A percentile compares a stretch with the other conserved stretches of the same genome.
These are phyloP conservation scores for Amphiprion clarkii DNA, from an alignment of 2,797 vertebrate genomes.

Conservation along the genomic window DNA sequence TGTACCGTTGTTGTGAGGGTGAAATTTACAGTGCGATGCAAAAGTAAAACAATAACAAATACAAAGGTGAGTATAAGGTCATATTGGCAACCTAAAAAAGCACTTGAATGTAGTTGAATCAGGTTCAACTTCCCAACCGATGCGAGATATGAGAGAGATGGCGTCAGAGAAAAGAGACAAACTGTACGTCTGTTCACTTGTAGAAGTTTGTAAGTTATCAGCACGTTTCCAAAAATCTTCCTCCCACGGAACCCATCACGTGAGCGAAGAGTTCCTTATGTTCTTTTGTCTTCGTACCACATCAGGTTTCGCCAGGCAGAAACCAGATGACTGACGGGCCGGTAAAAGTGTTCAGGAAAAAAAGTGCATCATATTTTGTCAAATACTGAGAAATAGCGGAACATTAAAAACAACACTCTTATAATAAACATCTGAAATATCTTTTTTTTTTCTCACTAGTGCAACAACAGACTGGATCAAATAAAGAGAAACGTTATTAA, in stretches of 20 bases:
- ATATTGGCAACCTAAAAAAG: slow-evolving; percentile 69
- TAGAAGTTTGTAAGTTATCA: slow-evolving; percentile 39
- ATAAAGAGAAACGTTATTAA: slow-evolving; percentile 78
- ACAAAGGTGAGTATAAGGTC: slow-evolving; percentile 62
- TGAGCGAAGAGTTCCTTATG: slow-evolving; percentile 22
- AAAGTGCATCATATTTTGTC: slow-evolving; percentile 85
- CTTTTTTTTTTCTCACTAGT: slow-evolving; percentile 79
- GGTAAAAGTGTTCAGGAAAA: slow-evolving; percentile 72
- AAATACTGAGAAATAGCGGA: slow-evolving; percentile 83
- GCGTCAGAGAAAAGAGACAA: slow-evolving; percentile 33
- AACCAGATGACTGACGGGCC: slow-evolving; percentile 40
- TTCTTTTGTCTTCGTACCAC: slow-evolving; percentile 40
- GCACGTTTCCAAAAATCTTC: slow-evolving; percentile 27
- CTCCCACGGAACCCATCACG: slow-evolving; percentile 19
- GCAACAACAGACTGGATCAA: slow-evolving; percentile 84
- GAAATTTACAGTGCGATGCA: slow-evolving; percentile 35
- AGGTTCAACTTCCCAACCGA: slow-evolving; percentile 38
- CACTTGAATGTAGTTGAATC: slow-evolving; percentile 62
- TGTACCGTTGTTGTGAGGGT: slow-evolving; percentile 28
- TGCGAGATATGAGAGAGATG: slow-evolving; percentile 48
- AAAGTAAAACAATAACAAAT: slow-evolving; percentile 34
- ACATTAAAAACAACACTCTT: slow-evolving; percentile 85
- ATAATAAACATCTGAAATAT: slow-evolving; percentile 85
- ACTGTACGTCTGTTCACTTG: slow-evolving; percentile 33
- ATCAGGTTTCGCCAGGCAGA: slow-evolving; percentile 31